Evolutionary conservation across 1,140 invertebrate species (phyloP), one percentile per base, ranked within the genome.

Genomic region (Pseudomyrmex sp.): DNA sequence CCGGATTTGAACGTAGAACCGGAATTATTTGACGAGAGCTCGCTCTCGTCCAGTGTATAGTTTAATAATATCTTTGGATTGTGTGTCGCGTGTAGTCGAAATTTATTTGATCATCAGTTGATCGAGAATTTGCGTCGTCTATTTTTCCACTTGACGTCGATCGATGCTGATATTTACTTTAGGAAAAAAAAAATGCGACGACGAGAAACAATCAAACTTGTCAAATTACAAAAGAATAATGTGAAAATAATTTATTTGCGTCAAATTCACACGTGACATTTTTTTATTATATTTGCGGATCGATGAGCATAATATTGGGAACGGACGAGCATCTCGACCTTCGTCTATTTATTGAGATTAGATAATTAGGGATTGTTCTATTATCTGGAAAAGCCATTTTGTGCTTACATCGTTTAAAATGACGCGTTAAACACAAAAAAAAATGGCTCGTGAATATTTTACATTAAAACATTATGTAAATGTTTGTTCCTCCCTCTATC

Each of bases 141-240:
- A 48, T 48, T 70, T 70, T 79, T 23, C 54, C 52, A 70, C 35
- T 23, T 59, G 65, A 70, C 65, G 48, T 58, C 65, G 35, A 69
- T 69, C 35, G 56, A 70, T 13, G 76, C 35, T 52, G n/a, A 59
- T 59, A 70, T 9, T 35, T 69, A 68, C 63, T 79, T 69, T 48
- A 70, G 52, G n/a, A 70, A 70, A 20, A 70, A n/a, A n/a, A 20
- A 44, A 79, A 79, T 70, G 76, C 35, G 65, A 35, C 65, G 2
- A 69, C 52, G 54, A 70, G 76, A 70, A 35, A 70, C 65, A 70
- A 70, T 70, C 52, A 20, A 79, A 79, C 54, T 79, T 79, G 35
- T 79, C 54, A 18, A 68, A 79, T 70, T 79, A 77, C 18, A 44
- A 44, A 15, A 59, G 52, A 69, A 79, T 68, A 68, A 77, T 79